Evolutionary conservation across 2,888 invertebrate species (phyloP).

Genomic region (Odontocolon sp.): DNA sequence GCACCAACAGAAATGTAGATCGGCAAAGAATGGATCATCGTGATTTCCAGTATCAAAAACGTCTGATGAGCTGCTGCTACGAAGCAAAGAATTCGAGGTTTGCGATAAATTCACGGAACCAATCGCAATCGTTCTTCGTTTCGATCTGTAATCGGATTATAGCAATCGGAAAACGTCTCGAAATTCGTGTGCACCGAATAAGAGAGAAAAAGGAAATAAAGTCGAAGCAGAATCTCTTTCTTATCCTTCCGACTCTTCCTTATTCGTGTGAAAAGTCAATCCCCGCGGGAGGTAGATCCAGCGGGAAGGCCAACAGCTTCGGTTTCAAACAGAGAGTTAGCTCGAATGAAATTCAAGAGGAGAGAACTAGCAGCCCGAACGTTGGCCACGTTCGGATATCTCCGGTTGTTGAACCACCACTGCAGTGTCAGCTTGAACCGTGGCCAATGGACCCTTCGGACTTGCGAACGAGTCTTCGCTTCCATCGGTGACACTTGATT

Average conservation of each 20-base stretch:
- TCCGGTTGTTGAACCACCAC: background rate
- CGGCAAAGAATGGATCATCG: slow-evolving; percentile 39
- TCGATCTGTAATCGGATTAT: slow-evolving; percentile 58
- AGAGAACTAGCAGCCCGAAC: background rate
- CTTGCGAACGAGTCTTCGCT: too few relatives aligned
- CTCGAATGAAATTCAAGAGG: slow-evolving; percentile 46
- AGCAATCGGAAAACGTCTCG: slow-evolving; percentile 53
- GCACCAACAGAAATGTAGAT: too few relatives aligned
- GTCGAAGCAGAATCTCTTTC: slow-evolving; percentile 24
- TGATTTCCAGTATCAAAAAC: too few relatives aligned
- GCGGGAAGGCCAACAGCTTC: slow-evolving; percentile 4
- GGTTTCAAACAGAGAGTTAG: slow-evolving; percentile 26
- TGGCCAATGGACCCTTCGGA: too few relatives aligned
- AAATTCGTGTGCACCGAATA: slow-evolving; percentile 19
- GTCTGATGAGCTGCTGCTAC: too few relatives aligned
- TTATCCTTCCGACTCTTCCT: background rate
- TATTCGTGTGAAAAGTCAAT: slow-evolving; percentile 46
- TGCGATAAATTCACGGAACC: slow-evolving; percentile 55
- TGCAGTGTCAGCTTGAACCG: background rate
- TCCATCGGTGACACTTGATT: too few relatives aligned
- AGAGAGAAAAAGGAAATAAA: slow-evolving; percentile 34
- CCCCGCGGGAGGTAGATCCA: background rate
- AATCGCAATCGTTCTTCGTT: slow-evolving; percentile 57
- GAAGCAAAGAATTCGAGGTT: slow-evolving; percentile 44
- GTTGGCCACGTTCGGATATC: background rate